Conservation (phyloP, 1,140 invertebrate genomes). For the Semibalanus balanoides region DNA sequence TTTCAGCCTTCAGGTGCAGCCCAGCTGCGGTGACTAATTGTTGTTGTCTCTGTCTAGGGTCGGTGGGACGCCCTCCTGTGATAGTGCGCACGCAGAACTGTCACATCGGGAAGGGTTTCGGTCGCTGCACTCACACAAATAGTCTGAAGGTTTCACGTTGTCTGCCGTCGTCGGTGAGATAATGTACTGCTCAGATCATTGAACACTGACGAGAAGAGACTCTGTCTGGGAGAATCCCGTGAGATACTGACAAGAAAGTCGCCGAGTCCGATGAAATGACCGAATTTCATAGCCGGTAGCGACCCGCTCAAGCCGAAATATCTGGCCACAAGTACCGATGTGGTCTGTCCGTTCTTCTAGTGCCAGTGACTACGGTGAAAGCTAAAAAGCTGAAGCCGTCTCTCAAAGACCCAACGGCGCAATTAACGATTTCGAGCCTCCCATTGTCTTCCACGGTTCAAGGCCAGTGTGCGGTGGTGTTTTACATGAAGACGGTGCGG, state of each 20-base stretch:
- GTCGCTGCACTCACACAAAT: no score
- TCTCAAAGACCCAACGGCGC: not conserved
- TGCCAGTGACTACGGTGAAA: not conserved
- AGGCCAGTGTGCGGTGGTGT: not conserved
- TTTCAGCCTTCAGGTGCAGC: not conserved
- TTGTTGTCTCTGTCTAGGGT: not conserved
- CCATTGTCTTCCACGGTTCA: not conserved
- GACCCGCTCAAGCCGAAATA: not conserved
- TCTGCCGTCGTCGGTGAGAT: no score
- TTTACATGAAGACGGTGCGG: not conserved
- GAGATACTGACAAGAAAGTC: no score
- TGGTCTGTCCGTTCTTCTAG: not conserved
- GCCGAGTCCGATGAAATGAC: no score
- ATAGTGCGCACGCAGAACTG: not conserved
- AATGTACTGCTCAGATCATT: no score
- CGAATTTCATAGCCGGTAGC: no score
- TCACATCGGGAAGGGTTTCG: not conserved
- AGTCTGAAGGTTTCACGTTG: no score
- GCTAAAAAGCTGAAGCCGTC: not conserved
- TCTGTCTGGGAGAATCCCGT: no score
- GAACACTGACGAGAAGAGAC: no score
- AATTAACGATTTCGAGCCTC: not conserved
- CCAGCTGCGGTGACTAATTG: not conserved
- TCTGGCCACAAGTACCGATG: not conserved
- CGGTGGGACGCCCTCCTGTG: not conserved